Percentiles rank a stretch among this genome's conserved stretches.
Evolutionary conservation across 2,113 vertebrate genomes (phyloP).

Genomic region (Aptenodytes forsteri): DNA sequence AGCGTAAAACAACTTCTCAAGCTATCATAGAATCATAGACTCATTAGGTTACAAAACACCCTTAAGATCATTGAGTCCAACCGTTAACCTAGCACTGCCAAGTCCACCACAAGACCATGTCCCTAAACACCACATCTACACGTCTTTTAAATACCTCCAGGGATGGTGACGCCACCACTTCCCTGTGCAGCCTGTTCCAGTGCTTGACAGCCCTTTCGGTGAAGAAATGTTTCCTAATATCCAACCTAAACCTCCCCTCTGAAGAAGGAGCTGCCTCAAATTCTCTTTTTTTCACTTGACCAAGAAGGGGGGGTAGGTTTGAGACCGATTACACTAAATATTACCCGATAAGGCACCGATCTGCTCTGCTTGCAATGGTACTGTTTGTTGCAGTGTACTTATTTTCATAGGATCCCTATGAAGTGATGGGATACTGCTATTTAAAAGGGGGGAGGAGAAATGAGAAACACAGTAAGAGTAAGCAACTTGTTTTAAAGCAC

Average conservation of each 20-base stretch:
- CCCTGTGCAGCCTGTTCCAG: background rate
- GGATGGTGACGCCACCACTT: background rate
- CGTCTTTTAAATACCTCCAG: background rate
- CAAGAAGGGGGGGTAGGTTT: background rate
- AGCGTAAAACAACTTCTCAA: background rate
- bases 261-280: background rate
- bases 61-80: background rate
- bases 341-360: rapidly evolving
- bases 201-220: background rate
- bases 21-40: background rate
- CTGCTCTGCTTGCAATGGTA: background rate
- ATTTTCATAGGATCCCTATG: background rate
- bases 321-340: background rate
- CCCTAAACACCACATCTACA: too few species aligned
- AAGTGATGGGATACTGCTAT: background rate
- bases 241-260: background rate
- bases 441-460: background rate
- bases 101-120: background rate
- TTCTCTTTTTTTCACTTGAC: background rate
- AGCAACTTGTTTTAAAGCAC: background rate
- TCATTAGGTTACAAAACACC: background rate
- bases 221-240: too few species aligned
- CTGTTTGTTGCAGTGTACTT: background rate
- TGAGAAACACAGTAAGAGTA: background rate
- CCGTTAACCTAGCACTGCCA: background rate